Evolutionary conservation across 92 coral and sea anemone species (phyloP).

Genomic region (Palythoa caribaeorum): DNA sequence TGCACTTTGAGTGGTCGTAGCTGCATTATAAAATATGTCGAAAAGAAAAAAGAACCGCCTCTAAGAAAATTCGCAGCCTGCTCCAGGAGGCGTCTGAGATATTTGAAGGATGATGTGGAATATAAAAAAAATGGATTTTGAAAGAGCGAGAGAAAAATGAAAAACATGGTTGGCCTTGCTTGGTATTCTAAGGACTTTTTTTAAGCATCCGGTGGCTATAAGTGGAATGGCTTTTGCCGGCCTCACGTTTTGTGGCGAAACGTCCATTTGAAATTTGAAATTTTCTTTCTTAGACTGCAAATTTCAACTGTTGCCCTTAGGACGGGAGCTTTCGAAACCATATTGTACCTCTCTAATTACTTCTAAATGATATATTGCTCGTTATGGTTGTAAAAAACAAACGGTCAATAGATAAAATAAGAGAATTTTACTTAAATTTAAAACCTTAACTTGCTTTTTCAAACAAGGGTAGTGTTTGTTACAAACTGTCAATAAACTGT

Average conservation of each 20-base stretch:
- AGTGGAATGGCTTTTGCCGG: neutral
- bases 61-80: neutral
- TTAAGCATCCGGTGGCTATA: neutral
- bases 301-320: neutral
- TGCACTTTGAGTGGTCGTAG: no score
- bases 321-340: slow-evolving; percentile 20
- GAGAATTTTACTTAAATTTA: neutral
- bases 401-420: neutral
- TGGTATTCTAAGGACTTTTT: no score
- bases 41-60: no score
- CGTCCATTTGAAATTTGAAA: neutral
- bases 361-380: neutral
- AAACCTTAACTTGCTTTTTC: neutral
- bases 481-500: neutral
- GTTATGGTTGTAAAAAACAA: neutral
- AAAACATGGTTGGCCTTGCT: neutral
- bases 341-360: slow-evolving; percentile 5
- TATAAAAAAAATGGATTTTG: neutral
- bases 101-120: neutral
- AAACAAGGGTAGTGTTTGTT: neutral
- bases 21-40: no score
- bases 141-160: slow-evolving; percentile 6
- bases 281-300: neutral
- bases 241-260: neutral
- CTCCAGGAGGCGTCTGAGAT: neutral